A percentile compares a stretch with the other conserved stretches of the same genome.
Evolutionary conservation across 2,888 invertebrate genomes (phyloP).

Genomic region (Xanthia icteritia): DNA sequence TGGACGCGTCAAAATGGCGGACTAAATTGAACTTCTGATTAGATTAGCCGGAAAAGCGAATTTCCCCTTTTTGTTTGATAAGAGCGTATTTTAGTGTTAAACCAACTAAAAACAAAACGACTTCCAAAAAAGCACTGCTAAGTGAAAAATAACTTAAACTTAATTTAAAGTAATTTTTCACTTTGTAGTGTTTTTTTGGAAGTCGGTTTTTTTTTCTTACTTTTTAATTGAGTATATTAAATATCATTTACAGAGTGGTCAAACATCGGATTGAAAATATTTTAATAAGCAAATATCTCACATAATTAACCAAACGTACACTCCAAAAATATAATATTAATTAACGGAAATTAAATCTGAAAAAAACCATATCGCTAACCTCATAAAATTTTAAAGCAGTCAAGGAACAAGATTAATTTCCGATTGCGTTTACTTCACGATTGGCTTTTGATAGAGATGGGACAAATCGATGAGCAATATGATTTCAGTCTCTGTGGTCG

Average conservation of each 20-base stretch:
- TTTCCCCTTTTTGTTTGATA: background rate
- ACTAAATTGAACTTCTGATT: constrained; percentile 28
- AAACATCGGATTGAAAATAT: background rate
- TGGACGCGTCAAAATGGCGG: constrained; percentile 5
- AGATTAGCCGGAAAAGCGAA: constrained; percentile 14
- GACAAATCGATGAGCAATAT: background rate
- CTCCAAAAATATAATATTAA: constrained; percentile 13
- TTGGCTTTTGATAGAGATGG: background rate
- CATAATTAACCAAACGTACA: constrained; percentile 11
- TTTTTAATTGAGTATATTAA: background rate
- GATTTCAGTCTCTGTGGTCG: background rate
- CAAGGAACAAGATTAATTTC: background rate
- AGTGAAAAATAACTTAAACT: too few relatives aligned
- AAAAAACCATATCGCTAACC: background rate
- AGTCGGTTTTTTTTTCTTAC: background rate
- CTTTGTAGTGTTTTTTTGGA: too few relatives aligned
- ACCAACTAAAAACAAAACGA: too few relatives aligned
- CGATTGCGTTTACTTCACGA: background rate
- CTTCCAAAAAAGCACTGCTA: too few relatives aligned
- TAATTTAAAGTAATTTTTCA: too few relatives aligned
- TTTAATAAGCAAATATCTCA: constrained; percentile 14
- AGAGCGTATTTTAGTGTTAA: too few relatives aligned
- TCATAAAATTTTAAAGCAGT: background rate
- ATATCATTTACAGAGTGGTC: background rate
- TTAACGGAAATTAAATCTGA: constrained; percentile 11